phyloP scores from a whole-genome alignment of 1,140 invertebrate genomes.

The Neodiprion virginianus region DNA sequence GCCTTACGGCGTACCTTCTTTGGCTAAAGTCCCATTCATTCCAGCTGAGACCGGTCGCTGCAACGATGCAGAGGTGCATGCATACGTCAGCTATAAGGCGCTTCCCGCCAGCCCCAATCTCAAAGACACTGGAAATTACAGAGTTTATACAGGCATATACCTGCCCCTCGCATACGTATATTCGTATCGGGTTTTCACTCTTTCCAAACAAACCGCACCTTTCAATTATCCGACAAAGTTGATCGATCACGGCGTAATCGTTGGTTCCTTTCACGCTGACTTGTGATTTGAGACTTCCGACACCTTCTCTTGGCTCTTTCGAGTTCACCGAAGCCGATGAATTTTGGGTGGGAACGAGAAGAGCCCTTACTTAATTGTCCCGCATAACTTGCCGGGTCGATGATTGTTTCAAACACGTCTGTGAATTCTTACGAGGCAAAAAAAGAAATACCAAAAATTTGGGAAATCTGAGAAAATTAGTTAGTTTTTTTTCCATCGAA shows the following conservation, averaged over 20 bases:
- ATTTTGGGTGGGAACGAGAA: not conserved
- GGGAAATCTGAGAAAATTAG: no score
- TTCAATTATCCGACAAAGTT: conserved; percentile 1
- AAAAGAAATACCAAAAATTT: no score
- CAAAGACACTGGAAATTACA: not conserved
- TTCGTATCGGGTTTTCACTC: no score
- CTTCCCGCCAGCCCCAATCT: not conserved
- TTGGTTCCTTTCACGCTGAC: not conserved
- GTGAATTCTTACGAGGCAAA: no score
- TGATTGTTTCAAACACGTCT: no score
- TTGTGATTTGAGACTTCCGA: conserved; percentile 7
- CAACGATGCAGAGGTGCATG: no score
- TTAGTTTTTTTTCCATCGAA: no score
- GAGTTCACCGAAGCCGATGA: not conserved
- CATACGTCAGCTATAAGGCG: no score
- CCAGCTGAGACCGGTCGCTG: not conserved
- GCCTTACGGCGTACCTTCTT: not conserved
- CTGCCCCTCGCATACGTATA: no score
- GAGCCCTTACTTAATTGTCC: no score
- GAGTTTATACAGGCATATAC: not conserved
- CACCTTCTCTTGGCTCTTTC: not conserved
- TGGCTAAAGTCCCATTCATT: not conserved
- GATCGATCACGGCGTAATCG: not conserved
- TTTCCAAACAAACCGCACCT: not conserved
- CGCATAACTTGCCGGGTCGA: no score